Evolutionary conservation across 2,888 invertebrate species (phyloP).

Genomic region (Melinaea marsaeus): DNA sequence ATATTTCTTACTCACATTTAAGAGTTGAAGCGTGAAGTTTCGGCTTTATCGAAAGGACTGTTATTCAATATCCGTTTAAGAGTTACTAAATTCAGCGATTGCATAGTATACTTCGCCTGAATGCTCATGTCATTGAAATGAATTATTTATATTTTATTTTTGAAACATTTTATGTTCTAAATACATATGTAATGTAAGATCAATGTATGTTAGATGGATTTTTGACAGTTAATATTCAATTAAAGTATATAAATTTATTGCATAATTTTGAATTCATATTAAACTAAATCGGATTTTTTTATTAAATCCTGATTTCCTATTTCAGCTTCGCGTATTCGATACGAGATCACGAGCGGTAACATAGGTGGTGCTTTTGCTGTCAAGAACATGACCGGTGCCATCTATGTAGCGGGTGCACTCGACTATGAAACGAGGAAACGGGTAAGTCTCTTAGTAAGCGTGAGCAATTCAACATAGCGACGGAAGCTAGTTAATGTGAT

Average conservation of each 20-base stretch:
- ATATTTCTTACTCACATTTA: constrained; percentile 53
- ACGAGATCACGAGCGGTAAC: constrained; percentile 99
- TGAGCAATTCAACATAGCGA: constrained; percentile 3
- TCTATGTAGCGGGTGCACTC: constrained; percentile 97
- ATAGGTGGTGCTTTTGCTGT: constrained; percentile 98
- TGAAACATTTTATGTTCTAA: too few species aligned
- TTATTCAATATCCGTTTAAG: constrained; percentile 25
- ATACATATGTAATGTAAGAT: too few species aligned
- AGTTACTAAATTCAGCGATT: constrained; percentile 12
- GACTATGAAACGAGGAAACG: constrained; percentile 97
- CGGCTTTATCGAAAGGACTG: constrained; percentile 54
- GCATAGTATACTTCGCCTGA: too few species aligned
- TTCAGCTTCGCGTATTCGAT: constrained; percentile 98
- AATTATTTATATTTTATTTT: too few species aligned
- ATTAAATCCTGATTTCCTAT: constrained; percentile 50
- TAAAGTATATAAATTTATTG: too few species aligned
- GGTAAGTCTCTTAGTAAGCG: constrained; percentile 79
- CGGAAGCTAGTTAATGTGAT: constrained; percentile 1
- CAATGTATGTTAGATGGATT: too few species aligned
- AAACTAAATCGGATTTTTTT: background rate
- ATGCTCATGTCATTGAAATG: too few species aligned
- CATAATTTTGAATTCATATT: too few species aligned
- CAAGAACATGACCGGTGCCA: constrained; percentile 98
- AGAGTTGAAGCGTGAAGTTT: constrained; percentile 52
- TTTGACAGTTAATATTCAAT: too few species aligned